A percentile compares a stretch with the other conserved stretches of the same genome.
These are phyloP conservation scores for Cataglyphis rosenhaueri DNA, from an alignment of 2,888 invertebrate genomes.

Conservation along the genomic window DNA sequence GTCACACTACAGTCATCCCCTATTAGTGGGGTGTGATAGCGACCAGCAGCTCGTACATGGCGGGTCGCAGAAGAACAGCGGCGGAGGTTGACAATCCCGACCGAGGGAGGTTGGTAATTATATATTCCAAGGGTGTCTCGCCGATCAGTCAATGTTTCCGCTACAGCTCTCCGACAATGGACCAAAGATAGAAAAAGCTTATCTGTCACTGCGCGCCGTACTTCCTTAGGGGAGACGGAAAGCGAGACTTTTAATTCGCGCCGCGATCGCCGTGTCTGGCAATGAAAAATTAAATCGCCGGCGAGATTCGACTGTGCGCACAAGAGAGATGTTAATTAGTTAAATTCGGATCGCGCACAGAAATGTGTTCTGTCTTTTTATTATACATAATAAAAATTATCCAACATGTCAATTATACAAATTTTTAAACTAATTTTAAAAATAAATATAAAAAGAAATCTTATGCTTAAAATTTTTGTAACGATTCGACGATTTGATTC, in stretches of 20 bases:
- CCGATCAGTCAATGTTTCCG: constrained; percentile 86
- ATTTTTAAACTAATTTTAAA: not conserved
- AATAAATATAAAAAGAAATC: not conserved
- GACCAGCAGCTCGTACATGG: constrained; percentile 62
- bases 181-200: constrained; percentile 84
- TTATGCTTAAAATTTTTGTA: not conserved
- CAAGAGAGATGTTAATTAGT: constrained; percentile 61
- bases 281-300: constrained; percentile 82
- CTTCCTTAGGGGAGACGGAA: constrained; percentile 78
- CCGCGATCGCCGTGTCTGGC: constrained; percentile 75
- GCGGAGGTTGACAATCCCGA: constrained; percentile 61
- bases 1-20: constrained; percentile 82
- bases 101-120: constrained; percentile 80
- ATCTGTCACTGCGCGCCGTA: constrained; percentile 82
- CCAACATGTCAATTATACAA: not conserved
- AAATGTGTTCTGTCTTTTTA: not conserved
- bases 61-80: constrained; percentile 64
- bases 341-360: constrained; percentile 48
- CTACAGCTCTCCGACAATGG: constrained; percentile 83
- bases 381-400: not conserved
- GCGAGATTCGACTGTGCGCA: constrained; percentile 41
- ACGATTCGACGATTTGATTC: too few species aligned
- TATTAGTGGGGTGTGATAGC: constrained; percentile 82
- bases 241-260: constrained; percentile 82
- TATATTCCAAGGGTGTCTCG: constrained; percentile 85